phyloP scores from a whole-genome alignment of 2,113 vertebrate genomes.

The Sclerurus mexicanus region DNA sequence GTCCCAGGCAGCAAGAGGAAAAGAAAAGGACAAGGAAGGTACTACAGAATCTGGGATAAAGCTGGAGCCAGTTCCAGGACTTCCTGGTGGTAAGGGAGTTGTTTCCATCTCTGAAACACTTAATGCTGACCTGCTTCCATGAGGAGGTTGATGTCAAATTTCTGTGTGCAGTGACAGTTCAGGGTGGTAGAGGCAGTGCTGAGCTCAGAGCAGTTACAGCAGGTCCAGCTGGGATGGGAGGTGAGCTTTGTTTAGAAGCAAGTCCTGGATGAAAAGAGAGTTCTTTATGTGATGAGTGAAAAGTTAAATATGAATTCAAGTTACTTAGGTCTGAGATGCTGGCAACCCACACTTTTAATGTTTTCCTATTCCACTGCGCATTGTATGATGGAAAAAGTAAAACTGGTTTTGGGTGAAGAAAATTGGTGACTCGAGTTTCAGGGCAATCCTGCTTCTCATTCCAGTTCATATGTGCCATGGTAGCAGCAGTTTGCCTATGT shows the following conservation, averaged over 20 bases:
- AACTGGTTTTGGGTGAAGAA: neutral
- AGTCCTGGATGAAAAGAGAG: neutral
- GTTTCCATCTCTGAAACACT: neutral
- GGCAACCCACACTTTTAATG: fast-evolving
- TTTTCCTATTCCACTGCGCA: neutral
- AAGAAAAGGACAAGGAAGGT: conserved; percentile 89
- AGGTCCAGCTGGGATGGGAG: neutral
- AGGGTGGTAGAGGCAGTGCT: neutral
- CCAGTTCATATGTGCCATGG: fast-evolving
- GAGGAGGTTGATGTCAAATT: neutral
- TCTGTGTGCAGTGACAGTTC: neutral
- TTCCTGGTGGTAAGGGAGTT: conserved; percentile 85
- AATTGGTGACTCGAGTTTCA: neutral
- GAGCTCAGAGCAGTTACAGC: neutral
- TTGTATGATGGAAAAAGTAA: neutral
- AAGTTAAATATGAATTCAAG: neutral
- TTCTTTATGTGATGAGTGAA: neutral
- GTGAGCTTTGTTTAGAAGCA: neutral
- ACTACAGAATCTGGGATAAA: conserved; percentile 89
- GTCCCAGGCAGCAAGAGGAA: conserved; percentile 92
- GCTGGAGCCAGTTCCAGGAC: conserved; percentile 92
- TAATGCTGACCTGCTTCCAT: neutral
- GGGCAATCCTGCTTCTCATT: neutral
- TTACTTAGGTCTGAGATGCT: neutral
- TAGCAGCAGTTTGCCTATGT: neutral